A percentile compares a stretch with the other conserved stretches of the same genome.
phyloP scores from a whole-genome alignment of 1,140 invertebrate species.

The Helicorthomorpha holstii region DNA sequence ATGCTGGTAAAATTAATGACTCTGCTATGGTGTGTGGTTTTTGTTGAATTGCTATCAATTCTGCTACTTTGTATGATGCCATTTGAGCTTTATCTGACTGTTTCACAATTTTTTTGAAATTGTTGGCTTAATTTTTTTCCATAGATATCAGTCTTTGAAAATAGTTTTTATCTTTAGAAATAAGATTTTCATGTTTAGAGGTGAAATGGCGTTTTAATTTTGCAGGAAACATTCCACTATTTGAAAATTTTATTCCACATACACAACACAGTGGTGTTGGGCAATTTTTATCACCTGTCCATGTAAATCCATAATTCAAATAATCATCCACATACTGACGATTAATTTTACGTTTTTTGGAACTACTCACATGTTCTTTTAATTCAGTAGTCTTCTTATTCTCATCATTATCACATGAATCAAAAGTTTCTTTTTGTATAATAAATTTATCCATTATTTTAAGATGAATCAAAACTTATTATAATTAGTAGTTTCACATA shows the following conservation, averaged over 20 bases:
- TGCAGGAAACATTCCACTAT: background rate
- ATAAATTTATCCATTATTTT: background rate
- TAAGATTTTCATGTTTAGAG: background rate
- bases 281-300: background rate
- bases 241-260: background rate
- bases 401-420: background rate
- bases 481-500: too few relatives aligned
- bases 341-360: background rate
- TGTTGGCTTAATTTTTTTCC: background rate
- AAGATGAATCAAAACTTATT: too few relatives aligned
- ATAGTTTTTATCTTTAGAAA: background rate
- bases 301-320: background rate
- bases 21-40: conserved; percentile 7
- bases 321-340: background rate
- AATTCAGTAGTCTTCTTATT: background rate
- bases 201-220: background rate
- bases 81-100: background rate
- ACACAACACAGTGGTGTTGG: background rate
- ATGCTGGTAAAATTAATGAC: conserved; percentile 4
- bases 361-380: background rate
- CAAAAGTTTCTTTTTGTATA: background rate
- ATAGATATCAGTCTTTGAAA: background rate
- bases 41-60: conserved; percentile 8
- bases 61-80: background rate
- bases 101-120: background rate